Percentiles rank a stretch among this genome's conserved stretches.
Evolutionary conservation across 2,888 invertebrate genomes (phyloP).

Genomic region (Eucera pruinosa): DNA sequence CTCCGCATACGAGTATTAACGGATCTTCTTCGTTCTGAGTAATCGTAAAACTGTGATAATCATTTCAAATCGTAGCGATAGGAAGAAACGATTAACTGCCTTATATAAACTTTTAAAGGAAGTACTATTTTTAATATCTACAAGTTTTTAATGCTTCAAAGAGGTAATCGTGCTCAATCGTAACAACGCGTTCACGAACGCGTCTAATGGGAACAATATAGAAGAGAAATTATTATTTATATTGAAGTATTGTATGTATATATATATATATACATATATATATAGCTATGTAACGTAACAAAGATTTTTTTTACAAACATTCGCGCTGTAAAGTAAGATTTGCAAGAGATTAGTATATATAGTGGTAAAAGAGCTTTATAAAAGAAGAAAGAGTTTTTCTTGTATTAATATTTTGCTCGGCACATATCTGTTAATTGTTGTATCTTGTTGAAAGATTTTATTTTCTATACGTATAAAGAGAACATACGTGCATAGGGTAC

Average conservation of each 20-base stretch:
- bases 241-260: slow-evolving; percentile 22
- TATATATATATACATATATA: too few species aligned
- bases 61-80: background rate
- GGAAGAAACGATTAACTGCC: slow-evolving; percentile 7
- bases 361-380: slow-evolving; percentile 33
- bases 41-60: slow-evolving; percentile 77
- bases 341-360: slow-evolving; percentile 14
- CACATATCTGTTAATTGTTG: slow-evolving; percentile 46
- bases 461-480: slow-evolving; percentile 54
- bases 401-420: background rate
- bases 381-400: slow-evolving; percentile 30
- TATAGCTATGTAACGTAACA: slow-evolving; percentile 15
- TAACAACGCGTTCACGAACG: slow-evolving; percentile 14
- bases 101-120: slow-evolving; percentile 15
- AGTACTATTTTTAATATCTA: slow-evolving; percentile 43
- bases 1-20: slow-evolving; percentile 82
- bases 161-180: slow-evolving; percentile 43
- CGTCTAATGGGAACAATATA: slow-evolving; percentile 2
- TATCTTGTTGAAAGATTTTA: slow-evolving; percentile 55
- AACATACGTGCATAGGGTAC: slow-evolving; percentile 52
- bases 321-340: slow-evolving; percentile 1
- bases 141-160: background rate
- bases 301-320: slow-evolving; percentile 13
- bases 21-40: slow-evolving; percentile 77
- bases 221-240: slow-evolving; percentile 16